Evolutionary conservation across 2,797 vertebrate species (phyloP), one percentile per base, ranked within the genome.

Genomic region (Mus minutoides): DNA sequence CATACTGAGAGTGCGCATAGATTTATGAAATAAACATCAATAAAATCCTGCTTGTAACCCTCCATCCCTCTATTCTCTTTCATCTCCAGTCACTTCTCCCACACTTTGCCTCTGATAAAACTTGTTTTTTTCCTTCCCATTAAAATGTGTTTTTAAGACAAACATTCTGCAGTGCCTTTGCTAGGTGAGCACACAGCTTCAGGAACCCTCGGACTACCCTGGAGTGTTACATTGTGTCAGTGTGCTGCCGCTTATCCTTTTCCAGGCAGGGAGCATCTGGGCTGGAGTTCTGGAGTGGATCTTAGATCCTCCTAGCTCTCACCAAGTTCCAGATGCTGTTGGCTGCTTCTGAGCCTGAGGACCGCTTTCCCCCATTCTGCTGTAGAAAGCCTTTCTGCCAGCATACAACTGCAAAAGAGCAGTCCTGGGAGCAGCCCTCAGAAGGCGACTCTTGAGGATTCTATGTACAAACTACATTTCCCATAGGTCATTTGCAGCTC

Each of bases 1-100:
- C 54, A 31, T 56, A 37, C 40, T 40, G 64, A 60, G 49, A 77
- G 67, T 17, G n/a, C 54, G 17, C 14, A 21, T 85, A 22, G 22
- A 54, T 90, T 94, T 97, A 46, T 92, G 21, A 96, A 40, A 78
- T 83, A 62, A 86, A 85, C 37, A 73, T 21, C 52, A 67, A n/a
- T 43, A 58, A 31, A 73, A 52, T 8, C 31, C 13, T 9, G 5
- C 37, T 14, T 9, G 3, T 26, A 1, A 7, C 24, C 1, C 29
- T 24, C 22, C 10, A 1, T 60, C 16, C 12, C 2, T 52, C 4
- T 19, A 7, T 80, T 56, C 54, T 58, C 14, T 34, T 10, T 85
- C 8, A 14, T 0, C 22, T 29, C 9, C 2, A 3, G 0, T 40
- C 26, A 3, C 49, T 84, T 26, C 12, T 24, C 31, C 67, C 49